These are phyloP conservation scores for Tapirus indicus DNA, from an alignment of 2,797 vertebrate genomes.

Conservation along the genomic window DNA sequence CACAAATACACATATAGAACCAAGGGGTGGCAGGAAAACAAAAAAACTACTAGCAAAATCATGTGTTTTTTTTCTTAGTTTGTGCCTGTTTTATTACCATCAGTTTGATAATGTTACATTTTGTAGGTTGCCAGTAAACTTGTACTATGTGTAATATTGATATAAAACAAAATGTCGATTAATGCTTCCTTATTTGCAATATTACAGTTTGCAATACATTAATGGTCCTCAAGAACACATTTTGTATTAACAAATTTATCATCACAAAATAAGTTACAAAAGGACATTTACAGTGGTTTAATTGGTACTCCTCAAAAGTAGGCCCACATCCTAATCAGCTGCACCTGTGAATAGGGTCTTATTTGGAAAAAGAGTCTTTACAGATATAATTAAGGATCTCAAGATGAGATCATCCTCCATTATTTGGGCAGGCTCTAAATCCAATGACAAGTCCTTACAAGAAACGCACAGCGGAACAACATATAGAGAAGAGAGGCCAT, in stretches of 20 bases:
- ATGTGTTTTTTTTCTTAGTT: background rate
- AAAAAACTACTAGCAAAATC: background rate
- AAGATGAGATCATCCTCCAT: background rate
- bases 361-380: background rate
- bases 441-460: background rate
- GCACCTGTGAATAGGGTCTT: background rate
- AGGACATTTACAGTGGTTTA: background rate
- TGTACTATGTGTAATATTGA: background rate
- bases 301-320: background rate
- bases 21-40: background rate
- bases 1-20: background rate
- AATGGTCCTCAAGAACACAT: background rate
- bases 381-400: background rate
- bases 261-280: constrained; percentile 9
- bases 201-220: background rate
- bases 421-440: background rate
- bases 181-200: background rate
- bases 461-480: background rate
- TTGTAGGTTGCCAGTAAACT: background rate
- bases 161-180: background rate
- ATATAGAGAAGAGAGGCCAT: background rate
- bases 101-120: constrained; percentile 1
- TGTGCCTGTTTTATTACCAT: background rate
- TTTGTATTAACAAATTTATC: background rate
- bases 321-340: background rate